Evolutionary conservation across 2,888 invertebrate genomes (phyloP), one percentile per base, ranked within the genome.

Genomic region (Erpobdella octoculata): DNA sequence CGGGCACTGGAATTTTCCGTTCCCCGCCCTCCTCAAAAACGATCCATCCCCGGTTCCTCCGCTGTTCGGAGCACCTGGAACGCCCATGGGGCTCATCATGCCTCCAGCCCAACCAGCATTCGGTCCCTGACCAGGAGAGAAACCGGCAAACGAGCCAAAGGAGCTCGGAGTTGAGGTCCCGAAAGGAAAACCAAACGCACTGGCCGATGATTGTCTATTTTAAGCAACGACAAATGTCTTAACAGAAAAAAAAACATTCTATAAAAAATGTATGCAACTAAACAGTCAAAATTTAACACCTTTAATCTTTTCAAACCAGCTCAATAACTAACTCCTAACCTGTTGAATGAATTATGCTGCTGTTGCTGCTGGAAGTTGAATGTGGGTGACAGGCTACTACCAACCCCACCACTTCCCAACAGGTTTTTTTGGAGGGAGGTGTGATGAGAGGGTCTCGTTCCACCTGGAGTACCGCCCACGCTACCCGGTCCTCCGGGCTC

Each of bases 1-100:
- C 1, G 75, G 76, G 61, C 76, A 76, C 41, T 73, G 73, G 53
- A 75, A 76, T 73, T 74, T 75, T 21, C 75, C 76, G 28, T 72
- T 65, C 8, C 67, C 37, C 5, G 74, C 37, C 28, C 74, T 69
- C 25, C 62, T 38, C n/a, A 76, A 36, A 9, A 33, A 46, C n/a
- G 61, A n/a, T 2, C 53, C 36, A 9, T 70, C 72, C 18, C 36
- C 62, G 31, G 33, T 18, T 33, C 62, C 62, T 35, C 31, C 31
- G 1, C 62, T 35, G 2, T n/a, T n/a, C 33, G 31, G 31, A 5
- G n/a, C 8, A 2, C 62, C 62, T n/a, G n/a, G n/a, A 21, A 21
- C 15, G 2, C 35, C 35, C 2, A 62, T 31, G 62, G 62, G 62
- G 62, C 62, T 62, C 33, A 62, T 62, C 33, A 35, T 35, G 6